phyloP scores from a whole-genome alignment of 1,140 invertebrate genomes.

The Acyrthosiphon pisum region DNA sequence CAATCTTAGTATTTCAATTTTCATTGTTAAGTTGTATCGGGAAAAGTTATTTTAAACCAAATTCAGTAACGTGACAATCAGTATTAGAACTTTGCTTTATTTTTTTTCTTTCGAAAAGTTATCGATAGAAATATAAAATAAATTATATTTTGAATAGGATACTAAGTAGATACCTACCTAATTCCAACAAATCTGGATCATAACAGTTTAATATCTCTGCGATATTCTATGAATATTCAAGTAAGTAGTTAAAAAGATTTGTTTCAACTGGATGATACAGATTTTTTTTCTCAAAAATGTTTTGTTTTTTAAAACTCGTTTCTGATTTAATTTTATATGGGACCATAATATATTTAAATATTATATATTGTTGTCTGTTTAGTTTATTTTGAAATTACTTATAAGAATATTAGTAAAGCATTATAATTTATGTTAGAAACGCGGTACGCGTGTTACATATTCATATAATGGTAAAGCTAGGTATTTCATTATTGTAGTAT shows the following conservation, averaged over 20 bases:
- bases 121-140: background rate
- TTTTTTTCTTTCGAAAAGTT: background rate
- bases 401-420: no score
- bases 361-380: no score
- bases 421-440: no score
- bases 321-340: background rate
- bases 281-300: background rate
- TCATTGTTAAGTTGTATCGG: background rate
- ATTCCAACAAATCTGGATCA: background rate
- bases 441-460: no score
- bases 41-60: background rate
- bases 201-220: background rate
- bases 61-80: background rate
- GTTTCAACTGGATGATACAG: background rate
- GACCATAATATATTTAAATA: no score
- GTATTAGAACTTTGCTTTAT: background rate
- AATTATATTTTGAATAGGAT: background rate
- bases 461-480: no score
- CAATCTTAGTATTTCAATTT: no score
- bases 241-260: no score
- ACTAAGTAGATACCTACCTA: background rate
- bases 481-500: no score
- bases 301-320: background rate
- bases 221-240: background rate
- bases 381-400: no score